Evolutionary conservation across 2,113 vertebrate species (phyloP).

Genomic region (Pygoscelis adeliae): DNA sequence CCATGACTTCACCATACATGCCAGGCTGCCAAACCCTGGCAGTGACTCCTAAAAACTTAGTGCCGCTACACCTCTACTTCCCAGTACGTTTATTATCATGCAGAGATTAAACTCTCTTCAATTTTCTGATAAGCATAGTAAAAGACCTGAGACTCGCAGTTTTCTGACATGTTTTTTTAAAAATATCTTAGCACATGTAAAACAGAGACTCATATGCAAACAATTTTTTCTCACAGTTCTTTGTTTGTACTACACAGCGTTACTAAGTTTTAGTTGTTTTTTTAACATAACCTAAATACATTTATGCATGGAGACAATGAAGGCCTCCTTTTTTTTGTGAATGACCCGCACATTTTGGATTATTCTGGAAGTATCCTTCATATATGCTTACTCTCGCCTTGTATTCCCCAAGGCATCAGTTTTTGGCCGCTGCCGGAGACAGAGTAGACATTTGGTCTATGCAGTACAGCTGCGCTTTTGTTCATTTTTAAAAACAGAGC

Average conservation of each 20-base stretch:
- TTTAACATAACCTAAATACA: neutral
- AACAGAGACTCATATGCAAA: neutral
- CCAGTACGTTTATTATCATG: neutral
- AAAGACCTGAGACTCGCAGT: neutral
- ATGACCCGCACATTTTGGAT: neutral
- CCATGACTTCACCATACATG: neutral
- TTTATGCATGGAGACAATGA: neutral
- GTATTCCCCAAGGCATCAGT: neutral
- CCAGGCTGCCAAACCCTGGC: neutral
- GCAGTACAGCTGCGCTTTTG: constrained; percentile 40
- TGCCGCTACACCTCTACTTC: neutral
- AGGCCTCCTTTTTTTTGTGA: neutral
- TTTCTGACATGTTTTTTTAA: neutral
- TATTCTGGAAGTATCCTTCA: neutral
- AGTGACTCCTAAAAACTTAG: neutral
- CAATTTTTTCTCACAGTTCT: neutral
- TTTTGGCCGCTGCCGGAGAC: neutral
- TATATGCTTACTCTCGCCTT: neutral
- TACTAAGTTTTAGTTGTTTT: neutral
- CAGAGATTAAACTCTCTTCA: neutral
- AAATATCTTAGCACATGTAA: neutral
- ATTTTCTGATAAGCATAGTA: neutral
- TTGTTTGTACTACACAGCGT: neutral
- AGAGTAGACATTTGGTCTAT: neutral
- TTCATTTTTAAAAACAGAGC: constrained; percentile 14